phyloP scores from a whole-genome alignment of 37 sponge, comb jelly and placozoan genomes.

The Cliona cf. orientalis region DNA sequence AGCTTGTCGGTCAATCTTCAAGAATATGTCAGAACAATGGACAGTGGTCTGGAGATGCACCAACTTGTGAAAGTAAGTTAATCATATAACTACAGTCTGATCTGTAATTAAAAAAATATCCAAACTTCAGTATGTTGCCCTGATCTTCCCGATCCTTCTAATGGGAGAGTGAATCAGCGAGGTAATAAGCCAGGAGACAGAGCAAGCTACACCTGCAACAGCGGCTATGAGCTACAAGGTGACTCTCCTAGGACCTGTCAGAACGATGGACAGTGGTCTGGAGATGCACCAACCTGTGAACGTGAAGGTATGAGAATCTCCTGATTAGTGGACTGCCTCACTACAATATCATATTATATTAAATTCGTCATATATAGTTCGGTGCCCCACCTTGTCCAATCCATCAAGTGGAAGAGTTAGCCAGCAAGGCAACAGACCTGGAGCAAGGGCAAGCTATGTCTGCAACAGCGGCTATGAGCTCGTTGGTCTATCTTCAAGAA shows the following conservation, averaged over 20 bases:
- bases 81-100: too few species aligned
- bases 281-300: constrained; percentile 54
- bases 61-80: constrained; percentile 51
- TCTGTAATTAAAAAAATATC: not conserved
- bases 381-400: too few species aligned
- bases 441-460: constrained; percentile 22
- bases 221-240: constrained; percentile 64
- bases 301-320: too few species aligned
- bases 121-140: constrained; percentile 51
- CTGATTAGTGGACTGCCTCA: too few species aligned
- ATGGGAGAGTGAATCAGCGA: constrained; percentile 32
- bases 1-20: constrained; percentile 24
- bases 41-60: constrained; percentile 41
- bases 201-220: constrained; percentile 56
- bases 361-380: too few species aligned
- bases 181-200: constrained; percentile 14
- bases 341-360: too few species aligned
- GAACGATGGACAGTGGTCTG: constrained; percentile 60
- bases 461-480: constrained; percentile 51
- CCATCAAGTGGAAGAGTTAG: constrained; percentile 39
- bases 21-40: constrained; percentile 55
- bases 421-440: not conserved
- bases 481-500: constrained; percentile 22
- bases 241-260: constrained; percentile 38
- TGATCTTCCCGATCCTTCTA: constrained; percentile 3